A percentile compares a stretch with the other conserved stretches of the same genome.
Evolutionary conservation across 1,140 invertebrate species (phyloP).

Genomic region (Oryctes rhinoceros): DNA sequence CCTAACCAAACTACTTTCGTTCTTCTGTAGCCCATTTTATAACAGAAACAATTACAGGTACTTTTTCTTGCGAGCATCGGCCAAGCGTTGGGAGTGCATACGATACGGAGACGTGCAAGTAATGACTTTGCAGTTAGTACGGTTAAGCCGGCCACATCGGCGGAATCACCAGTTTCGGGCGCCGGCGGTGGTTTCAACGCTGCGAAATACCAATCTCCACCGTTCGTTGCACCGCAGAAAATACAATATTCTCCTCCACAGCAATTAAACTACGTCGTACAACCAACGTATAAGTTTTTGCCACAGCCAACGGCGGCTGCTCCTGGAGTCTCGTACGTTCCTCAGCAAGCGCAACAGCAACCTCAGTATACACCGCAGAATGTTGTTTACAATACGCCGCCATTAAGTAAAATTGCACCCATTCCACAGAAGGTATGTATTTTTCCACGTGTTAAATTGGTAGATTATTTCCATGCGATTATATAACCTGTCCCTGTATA

Average conservation of each 20-base stretch:
- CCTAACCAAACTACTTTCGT: no score
- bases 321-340: background rate
- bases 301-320: background rate
- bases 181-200: background rate
- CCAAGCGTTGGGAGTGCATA: background rate
- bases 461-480: no score
- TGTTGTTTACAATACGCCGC: background rate
- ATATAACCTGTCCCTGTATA: no score
- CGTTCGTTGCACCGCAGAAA: constrained; percentile 6
- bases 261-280: constrained; percentile 37
- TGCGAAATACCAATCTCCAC: constrained; percentile 30
- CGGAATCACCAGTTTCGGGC: background rate
- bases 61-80: background rate
- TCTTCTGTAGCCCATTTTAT: no score
- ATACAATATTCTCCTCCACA: constrained; percentile 28
- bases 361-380: background rate
- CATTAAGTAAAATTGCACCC: constrained; percentile 1
- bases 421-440: background rate
- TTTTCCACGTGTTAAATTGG: background rate
- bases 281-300: constrained; percentile 33
- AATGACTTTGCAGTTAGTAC: background rate
- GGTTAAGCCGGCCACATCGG: background rate
- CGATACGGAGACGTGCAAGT: background rate
- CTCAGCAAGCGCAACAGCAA: constrained; percentile 12
- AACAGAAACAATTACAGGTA: background rate